Evolutionary conservation across 1,140 invertebrate genomes (phyloP).

Genomic region (Drosophila persimilis): DNA sequence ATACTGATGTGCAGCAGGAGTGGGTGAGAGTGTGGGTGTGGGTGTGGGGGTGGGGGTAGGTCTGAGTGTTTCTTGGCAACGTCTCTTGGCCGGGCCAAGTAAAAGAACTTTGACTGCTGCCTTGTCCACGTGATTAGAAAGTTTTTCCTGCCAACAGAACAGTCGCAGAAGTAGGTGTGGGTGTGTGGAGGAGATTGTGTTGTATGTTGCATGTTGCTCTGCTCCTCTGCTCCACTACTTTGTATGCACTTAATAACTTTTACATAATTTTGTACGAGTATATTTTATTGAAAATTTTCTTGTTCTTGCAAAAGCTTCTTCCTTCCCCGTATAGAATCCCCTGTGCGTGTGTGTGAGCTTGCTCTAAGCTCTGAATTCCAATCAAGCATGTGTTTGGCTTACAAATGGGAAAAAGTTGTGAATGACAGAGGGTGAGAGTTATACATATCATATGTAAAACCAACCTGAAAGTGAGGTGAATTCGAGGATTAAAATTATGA

Average conservation of each 20-base stretch:
- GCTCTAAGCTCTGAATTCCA: slow-evolving; percentile 10
- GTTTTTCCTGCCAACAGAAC: slow-evolving; percentile 44
- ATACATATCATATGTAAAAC: too few species aligned
- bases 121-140: slow-evolving; percentile 79
- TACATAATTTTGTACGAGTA: slow-evolving; percentile 68
- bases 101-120: slow-evolving; percentile 61
- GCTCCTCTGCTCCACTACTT: slow-evolving; percentile 60
- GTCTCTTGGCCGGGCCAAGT: slow-evolving; percentile 50
- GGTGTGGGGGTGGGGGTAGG: too few species aligned
- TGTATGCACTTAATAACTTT: slow-evolving; percentile 81
- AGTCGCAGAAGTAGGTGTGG: slow-evolving; percentile 10
- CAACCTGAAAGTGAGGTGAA: too few species aligned
- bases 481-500: too few species aligned
- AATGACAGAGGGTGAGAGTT: neutral
- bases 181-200: slow-evolving; percentile 18
- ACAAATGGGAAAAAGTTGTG: slow-evolving; percentile 11
- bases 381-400: slow-evolving; percentile 35
- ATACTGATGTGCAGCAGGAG: neutral
- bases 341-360: slow-evolving; percentile 1
- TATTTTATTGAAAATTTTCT: slow-evolving; percentile 79
- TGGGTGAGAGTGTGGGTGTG: too few species aligned
- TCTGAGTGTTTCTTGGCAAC: slow-evolving; percentile 7
- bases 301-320: slow-evolving; percentile 60
- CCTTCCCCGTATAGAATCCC: slow-evolving; percentile 16
- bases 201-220: slow-evolving; percentile 54